Base-by-base conservation (phyloP, 2,113 vertebrate species). In the Pseudopipra pipra region DNA sequence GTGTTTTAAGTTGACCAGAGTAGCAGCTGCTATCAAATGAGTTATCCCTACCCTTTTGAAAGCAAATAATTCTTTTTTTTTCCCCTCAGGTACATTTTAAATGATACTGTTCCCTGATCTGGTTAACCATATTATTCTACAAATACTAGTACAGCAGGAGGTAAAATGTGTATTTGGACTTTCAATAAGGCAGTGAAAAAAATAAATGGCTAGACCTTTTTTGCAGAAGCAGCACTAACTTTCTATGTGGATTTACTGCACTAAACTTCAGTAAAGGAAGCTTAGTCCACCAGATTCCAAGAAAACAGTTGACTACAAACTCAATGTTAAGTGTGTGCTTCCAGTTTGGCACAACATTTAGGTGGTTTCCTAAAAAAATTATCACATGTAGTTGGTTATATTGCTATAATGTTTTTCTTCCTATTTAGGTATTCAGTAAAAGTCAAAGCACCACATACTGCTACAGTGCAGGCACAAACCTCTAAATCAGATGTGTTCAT, bases 401-500 rank as follows among this genome's bases (percentile, higher is more conserved):
- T 63, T 28, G 21, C 11, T 88, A 5, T n/a, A 31, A 17, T 61
- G 87, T 73, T 91, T 95, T 75, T 77, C 68, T 81, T 93, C 61
- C 58, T 85, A 30, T 70, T 81, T 70, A 99, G 99, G 79, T 99
- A 98, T 87, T 77, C 55, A 13, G 93, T 99, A 81, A 98, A 98
- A 89, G 98, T 97, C 46, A 78, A 93, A 28, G 43, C 76, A 7
- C 96, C 98, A 25, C 95, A 98, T 68, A 47, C 96, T 39, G 97
- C 97, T 82, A 99, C 99, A 2, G 68, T 99, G 86, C 98, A 99
- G 17, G 97, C 99, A 46, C 97, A 99, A 89, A 98, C 98, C 3
- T 99, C 99, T 76, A 98, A 98, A 65, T 85, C 96, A 28, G 98
- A 99, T 37, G 98, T 96, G 5, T 96, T 97, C 68, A 87, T 99